Conservation (phyloP, 2,888 invertebrate genomes). For the Microchrysa polita region DNA sequence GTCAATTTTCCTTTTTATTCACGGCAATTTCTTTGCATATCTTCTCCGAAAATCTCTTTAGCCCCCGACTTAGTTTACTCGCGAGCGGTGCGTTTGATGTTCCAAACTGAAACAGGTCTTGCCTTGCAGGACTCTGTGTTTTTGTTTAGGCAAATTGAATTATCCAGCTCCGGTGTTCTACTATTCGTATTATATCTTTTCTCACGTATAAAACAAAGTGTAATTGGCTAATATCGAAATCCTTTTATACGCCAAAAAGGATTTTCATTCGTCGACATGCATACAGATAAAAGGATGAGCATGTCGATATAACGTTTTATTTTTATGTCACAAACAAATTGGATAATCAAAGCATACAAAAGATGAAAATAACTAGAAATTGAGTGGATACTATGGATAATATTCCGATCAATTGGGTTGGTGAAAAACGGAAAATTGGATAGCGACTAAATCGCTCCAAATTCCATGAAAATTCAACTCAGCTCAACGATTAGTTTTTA, state of each 20-base stretch:
- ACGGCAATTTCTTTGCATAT: slow-evolving; percentile 26
- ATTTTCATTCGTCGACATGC: not conserved
- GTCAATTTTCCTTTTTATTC: slow-evolving; percentile 31
- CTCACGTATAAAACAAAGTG: slow-evolving; percentile 24
- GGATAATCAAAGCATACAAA: not conserved
- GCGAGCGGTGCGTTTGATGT: slow-evolving; percentile 39
- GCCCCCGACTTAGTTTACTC: slow-evolving; percentile 29
- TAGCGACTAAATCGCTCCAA: too few relatives aligned
- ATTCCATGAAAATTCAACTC: too few relatives aligned
- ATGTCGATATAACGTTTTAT: not conserved
- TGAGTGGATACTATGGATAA: not conserved
- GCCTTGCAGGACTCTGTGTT: not conserved
- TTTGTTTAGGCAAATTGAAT: slow-evolving; percentile 29
- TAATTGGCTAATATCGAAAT: slow-evolving; percentile 43
- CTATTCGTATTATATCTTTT: too few relatives aligned
- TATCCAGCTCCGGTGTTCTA: slow-evolving; percentile 35
- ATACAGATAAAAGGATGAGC: not conserved
- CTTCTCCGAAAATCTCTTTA: slow-evolving; percentile 32
- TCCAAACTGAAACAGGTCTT: slow-evolving; percentile 1
- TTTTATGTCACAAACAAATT: not conserved
- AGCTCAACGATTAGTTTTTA: too few relatives aligned
- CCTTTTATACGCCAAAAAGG: not conserved
- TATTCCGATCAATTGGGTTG: too few relatives aligned
- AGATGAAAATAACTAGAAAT: not conserved
- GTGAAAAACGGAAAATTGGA: too few relatives aligned